Base-by-base conservation (phyloP, 2,888 invertebrate species). In the Drosophila formosana region DNA sequence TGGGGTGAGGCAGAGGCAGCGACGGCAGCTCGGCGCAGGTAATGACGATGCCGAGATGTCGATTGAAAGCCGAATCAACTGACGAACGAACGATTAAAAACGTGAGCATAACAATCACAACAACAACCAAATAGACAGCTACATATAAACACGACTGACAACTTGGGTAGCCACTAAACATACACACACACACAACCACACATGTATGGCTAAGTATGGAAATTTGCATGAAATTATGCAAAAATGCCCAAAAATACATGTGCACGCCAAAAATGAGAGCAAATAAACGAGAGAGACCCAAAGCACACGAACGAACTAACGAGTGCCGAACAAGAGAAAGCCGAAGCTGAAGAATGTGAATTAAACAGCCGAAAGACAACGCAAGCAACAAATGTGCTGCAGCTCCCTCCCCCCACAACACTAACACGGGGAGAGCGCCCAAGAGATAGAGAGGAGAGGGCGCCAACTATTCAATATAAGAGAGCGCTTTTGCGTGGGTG, bases 181-280 rank as follows among this genome's bases (percentile, higher is more conserved):
- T 2, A 41, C 39, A 13, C 32, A 47, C 9, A 63, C 37, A 49
- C 26, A 49, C 28, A 34, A 8, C 3, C 30, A 25, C 26, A 30
- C 13, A n/a, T 6, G 50, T n/a, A 57, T 46, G 34, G 26, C 57
- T 72, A 25, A 32, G 23, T 56, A 77, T 80, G 73, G 73, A 85
- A 77, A 88, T 86, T 89, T 78, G 68, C 77, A 89, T 88, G 65
- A 88, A 85, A 88, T 85, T 80, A 89, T 89, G 82, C 88, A 82
- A 87, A 86, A 86, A 78, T 74, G 57, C 62, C 75, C 68, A 70
- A 76, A 83, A 75, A 34, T 32, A 26, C 56, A 56, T 45, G 32
- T 32, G 45, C 56, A 56, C 43, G 5, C 34, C 5, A 56, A 56
- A 56, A 56, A 56, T 45, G 34, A 46, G 46, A 58, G 47, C 47